Evolutionary conservation across 2,888 invertebrate genomes (phyloP).

Genomic region (Diploptera punctata): DNA sequence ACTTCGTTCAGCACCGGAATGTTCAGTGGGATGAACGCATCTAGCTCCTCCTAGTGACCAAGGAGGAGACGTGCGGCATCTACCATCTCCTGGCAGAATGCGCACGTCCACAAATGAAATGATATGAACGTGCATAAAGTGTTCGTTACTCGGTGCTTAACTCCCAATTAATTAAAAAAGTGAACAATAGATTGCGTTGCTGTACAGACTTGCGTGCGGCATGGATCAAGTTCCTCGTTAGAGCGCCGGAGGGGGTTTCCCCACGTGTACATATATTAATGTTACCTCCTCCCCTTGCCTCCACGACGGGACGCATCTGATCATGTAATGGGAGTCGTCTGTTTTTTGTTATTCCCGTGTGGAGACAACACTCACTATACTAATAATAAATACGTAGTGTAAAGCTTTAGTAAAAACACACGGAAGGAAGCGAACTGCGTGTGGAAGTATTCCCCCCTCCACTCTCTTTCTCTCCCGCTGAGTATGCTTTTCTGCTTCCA

Average conservation of each 20-base stretch:
- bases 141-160: constrained; percentile 27
- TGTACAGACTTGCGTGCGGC: constrained; percentile 4
- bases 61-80: constrained; percentile 23
- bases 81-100: constrained; percentile 22
- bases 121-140: neutral
- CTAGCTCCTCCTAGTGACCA: constrained; percentile 69
- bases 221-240: constrained; percentile 37
- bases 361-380: constrained; percentile 12
- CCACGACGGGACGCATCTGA: constrained; percentile 2
- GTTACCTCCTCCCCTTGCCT: constrained; percentile 24
- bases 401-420: constrained; percentile 39
- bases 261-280: constrained; percentile 14
- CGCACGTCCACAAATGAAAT: too few species aligned
- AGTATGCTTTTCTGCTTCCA: constrained; percentile 36
- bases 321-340: constrained; percentile 23
- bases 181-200: constrained; percentile 22
- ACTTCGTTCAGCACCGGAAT: constrained; percentile 57
- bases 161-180: too few species aligned
- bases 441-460: constrained; percentile 50
- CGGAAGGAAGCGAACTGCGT: constrained; percentile 25
- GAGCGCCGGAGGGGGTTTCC: neutral
- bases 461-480: constrained; percentile 18
- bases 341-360: constrained; percentile 37
- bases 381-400: constrained; percentile 38
- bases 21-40: constrained; percentile 72